Conservation (phyloP, 2,797 vertebrate genomes). For the Myoxocephalus aenaeus region DNA sequence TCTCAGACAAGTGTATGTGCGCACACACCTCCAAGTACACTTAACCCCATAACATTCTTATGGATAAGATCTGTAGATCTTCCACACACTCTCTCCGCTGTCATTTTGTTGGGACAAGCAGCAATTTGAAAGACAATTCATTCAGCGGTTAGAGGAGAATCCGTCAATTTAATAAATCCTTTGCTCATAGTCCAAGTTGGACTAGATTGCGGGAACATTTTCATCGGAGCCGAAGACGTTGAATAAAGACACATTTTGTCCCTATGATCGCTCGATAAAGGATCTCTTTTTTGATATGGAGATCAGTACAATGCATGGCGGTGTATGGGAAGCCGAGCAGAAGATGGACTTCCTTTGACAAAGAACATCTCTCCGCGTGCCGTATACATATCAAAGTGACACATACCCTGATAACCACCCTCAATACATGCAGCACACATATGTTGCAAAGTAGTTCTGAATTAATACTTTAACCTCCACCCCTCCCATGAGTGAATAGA, state of each 20-base stretch:
- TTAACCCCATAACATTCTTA: conserved; percentile 73
- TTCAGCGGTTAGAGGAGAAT: conserved; percentile 57
- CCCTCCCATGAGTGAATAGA: conserved; percentile 66
- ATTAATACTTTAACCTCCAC: conserved; percentile 75
- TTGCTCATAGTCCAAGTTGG: conserved; percentile 74
- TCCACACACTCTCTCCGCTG: conserved; percentile 57
- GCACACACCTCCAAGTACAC: conserved; percentile 64
- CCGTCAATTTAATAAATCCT: conserved; percentile 74
- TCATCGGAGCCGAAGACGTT: conserved; percentile 55
- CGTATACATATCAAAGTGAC: conserved; percentile 81
- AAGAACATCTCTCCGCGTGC: conserved; percentile 64
- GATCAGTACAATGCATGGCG: conserved; percentile 74
- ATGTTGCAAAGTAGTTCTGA: conserved; percentile 76
- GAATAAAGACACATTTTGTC: conserved; percentile 78
- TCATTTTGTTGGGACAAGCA: conserved; percentile 78
- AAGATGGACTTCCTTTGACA: conserved; percentile 74
- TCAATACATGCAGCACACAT: conserved; percentile 67
- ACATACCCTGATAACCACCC: conserved; percentile 75
- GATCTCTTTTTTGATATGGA: conserved; percentile 79
- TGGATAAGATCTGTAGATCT: conserved; percentile 80
- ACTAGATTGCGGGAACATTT: conserved; percentile 68
- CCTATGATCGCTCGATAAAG: conserved; percentile 79
- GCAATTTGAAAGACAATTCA: conserved; percentile 73
- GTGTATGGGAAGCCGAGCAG: conserved; percentile 67
- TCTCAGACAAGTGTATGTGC: conserved; percentile 45